Base-by-base conservation (phyloP, 2,113 vertebrate genomes). In the Hemichromis elongatus region DNA sequence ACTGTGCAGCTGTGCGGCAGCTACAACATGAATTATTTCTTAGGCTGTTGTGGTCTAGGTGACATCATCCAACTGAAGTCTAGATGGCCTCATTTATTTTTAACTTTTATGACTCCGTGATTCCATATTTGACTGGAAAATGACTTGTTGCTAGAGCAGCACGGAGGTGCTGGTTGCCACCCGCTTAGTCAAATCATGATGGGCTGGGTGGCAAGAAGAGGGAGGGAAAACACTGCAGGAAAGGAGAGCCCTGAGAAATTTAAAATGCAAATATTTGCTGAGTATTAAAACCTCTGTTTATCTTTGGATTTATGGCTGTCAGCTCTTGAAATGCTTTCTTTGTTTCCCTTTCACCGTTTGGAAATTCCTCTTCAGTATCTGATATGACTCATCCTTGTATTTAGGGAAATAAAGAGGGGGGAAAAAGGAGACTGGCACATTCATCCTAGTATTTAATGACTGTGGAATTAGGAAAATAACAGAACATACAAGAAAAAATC, bases 261-360 rank as follows among this genome's bases (percentile, higher is more conserved):
- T 89, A 81, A 91, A 90, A 92, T 90, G 73, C 88, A 91, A 91
- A 93, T 93, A 55, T 87, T 73, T 66, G 42, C 19, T 3, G 8
- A 55, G 59, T 55, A 33, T 45, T 85, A 14, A 53, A 56, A 40
- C 53, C 12, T 24, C 9, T 81, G 18, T 77, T 19, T 83, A 30
- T 35, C 37, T 80, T 84, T 79, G 77, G 35, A 81, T 81, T 53
- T 35, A 47, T 26, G 24, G 21, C 59, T 35, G 35, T 80, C 10
- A n/a, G 56, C 35, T 37, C 80, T 42, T 50, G 53, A 80, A 56
- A 50, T 83, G 33, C n/a, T 73, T 45, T 26, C 9, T 47, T 53
- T 80, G 79, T 45, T 85, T 18, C 50, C 14, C 0, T 0, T 26
- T 75, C 70, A 33, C 26, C 2, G 0, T 75, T 37, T 68, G 16